Evolutionary conservation across 1,140 invertebrate species (phyloP).

Genomic region (Lerema accius): DNA sequence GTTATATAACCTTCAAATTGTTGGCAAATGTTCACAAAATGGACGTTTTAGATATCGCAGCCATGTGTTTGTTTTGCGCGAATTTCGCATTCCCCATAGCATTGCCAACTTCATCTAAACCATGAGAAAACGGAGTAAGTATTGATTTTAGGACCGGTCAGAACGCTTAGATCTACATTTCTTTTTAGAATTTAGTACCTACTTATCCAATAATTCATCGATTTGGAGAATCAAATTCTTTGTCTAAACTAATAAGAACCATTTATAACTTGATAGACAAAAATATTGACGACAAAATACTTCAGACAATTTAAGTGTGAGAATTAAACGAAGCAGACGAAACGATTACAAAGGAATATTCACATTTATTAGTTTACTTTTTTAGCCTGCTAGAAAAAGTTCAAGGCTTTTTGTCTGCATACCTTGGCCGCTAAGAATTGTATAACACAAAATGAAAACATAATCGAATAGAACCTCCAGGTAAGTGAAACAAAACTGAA

Average conservation of each 20-base stretch:
- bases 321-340: background rate
- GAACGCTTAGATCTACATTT: too few species aligned
- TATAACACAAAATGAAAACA: background rate
- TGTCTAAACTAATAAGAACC: too few species aligned
- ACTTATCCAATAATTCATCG: too few species aligned
- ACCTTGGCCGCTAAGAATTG: background rate
- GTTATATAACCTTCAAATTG: constrained; percentile 56
- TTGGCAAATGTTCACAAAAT: constrained; percentile 53
- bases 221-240: too few species aligned
- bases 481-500: constrained; percentile 17
- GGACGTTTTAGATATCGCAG: constrained; percentile 50
- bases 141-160: too few species aligned
- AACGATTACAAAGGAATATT: background rate
- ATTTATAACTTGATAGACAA: too few species aligned
- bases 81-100: background rate
- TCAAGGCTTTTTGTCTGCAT: constrained; percentile 1
- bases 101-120: too few species aligned
- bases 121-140: background rate
- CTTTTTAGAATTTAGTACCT: too few species aligned
- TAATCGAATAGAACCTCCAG: background rate
- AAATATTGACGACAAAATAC: too few species aligned
- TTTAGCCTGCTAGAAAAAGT: background rate
- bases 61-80: constrained; percentile 36
- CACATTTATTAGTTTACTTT: background rate
- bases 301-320: background rate